Base-by-base conservation (phyloP, 1,140 invertebrate genomes). In the Philaenus spumarius region DNA sequence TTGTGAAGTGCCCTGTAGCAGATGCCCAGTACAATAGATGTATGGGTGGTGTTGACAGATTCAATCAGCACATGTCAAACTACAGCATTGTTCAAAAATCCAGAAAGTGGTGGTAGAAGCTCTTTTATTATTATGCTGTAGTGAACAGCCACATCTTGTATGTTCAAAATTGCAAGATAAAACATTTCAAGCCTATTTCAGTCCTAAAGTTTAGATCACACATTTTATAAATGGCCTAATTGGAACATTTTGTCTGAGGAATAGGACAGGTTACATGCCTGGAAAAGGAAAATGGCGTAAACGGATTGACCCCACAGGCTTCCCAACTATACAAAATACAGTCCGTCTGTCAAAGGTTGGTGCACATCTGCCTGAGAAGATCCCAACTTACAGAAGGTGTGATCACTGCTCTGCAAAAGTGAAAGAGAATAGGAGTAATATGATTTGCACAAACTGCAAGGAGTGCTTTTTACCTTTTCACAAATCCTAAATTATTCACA, bases 11-110 rank as follows among this genome's bases (percentile, higher is more conserved):
- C 39, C 59, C 61, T 19, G 40, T 39, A 37, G 24, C 50, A 24
- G 37, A 64, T 20, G 3, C 45, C 15, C 17, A 62, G 2, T 66
- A 66, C 46, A 64, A 63, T 43, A 55, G 64, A 42, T 60, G 48
- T 51, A 66, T 62, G 63, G 63, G 63, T 6, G 56, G 61, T 12
- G 63, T 66, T 15, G 60, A 66, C 43, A 26, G 47, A 19, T 63
- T 61, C 51, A 61, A 64, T 59, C 63, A 66, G 55, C 22, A 50
- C 17, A 26, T 58, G 35, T n/a, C 53, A 22, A 26, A 7, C n/a
- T 55, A 55, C 23, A 40, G 15, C 23, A 37, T 55, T 26, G 54
- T n/a, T 6, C 37, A 45, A 39, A 55, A 55, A 30, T 55, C 54
- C 15, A 17, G 15, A 19, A 5, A 40, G 48, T 62, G 61, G 61